Evolutionary conservation across 2,888 invertebrate genomes (phyloP).

Genomic region (Alviniconcha strummeri): DNA sequence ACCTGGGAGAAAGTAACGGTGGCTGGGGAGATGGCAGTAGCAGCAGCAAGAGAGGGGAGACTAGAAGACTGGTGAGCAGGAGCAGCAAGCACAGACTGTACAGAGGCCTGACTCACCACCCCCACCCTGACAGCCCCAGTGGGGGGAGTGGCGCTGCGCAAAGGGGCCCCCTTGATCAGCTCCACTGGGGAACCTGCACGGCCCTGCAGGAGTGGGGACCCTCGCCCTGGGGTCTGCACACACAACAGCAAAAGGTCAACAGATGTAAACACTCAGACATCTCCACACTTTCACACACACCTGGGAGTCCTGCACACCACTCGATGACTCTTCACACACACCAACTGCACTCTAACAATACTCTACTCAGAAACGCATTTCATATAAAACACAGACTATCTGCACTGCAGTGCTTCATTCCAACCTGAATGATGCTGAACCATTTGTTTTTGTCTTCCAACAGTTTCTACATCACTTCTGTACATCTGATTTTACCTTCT

Average conservation of each 20-base stretch:
- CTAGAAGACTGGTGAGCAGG: not conserved
- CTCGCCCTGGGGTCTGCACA: slow-evolving; percentile 6
- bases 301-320: too few relatives aligned
- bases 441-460: too few relatives aligned
- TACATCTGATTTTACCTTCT: too few relatives aligned
- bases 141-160: not conserved
- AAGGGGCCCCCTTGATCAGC: slow-evolving; percentile 20
- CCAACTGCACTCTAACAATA: too few relatives aligned
- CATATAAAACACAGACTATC: too few relatives aligned
- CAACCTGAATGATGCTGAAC: too few relatives aligned
- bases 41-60: not conserved
- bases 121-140: not conserved
- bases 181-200: slow-evolving; percentile 21
- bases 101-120: not conserved
- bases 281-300: too few relatives aligned
- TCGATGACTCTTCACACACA: too few relatives aligned
- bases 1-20: not conserved
- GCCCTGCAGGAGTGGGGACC: slow-evolving; percentile 11
- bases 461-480: too few relatives aligned
- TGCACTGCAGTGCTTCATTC: too few relatives aligned
- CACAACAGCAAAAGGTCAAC: not conserved
- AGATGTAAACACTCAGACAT: too few relatives aligned
- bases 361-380: too few relatives aligned
- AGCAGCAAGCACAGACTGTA: not conserved
- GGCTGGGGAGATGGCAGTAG: not conserved